Percentiles rank a stretch among this genome's conserved stretches.
phyloP scores from a whole-genome alignment of 92 coral and sea anemone species.

The Zoanthus sansibaricus region DNA sequence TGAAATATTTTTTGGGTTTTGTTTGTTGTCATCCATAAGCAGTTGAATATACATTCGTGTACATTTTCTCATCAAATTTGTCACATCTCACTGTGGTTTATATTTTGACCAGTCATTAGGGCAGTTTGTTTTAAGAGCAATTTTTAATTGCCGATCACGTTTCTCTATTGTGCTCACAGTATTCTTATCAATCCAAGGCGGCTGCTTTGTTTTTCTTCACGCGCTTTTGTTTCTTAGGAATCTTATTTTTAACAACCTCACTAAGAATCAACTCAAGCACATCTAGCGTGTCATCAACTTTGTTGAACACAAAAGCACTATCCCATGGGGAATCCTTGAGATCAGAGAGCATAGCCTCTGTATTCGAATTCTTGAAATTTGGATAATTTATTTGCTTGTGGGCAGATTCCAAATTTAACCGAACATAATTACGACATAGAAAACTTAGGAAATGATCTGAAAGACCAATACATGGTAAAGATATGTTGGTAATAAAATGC shows the following conservation, averaged over 20 bases:
- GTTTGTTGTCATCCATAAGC: conserved; percentile 53
- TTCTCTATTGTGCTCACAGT: too few relatives aligned
- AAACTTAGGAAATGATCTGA: conserved; percentile 61
- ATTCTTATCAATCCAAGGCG: too few relatives aligned
- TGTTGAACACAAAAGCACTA: conserved; percentile 13
- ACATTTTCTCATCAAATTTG: conserved; percentile 55
- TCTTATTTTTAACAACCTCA: conserved; percentile 1
- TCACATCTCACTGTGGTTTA: conserved; percentile 54
- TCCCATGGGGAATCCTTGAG: too few relatives aligned
- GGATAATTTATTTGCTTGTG: conserved; percentile 41
- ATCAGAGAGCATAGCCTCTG: neutral
- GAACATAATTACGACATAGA: conserved; percentile 52
- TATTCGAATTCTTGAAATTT: conserved; percentile 46
- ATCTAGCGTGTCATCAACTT: conserved; percentile 44
- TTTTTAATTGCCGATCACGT: too few relatives aligned
- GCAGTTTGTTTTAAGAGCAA: too few relatives aligned
- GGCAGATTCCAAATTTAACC: conserved; percentile 2
- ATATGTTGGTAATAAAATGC: conserved; percentile 32
- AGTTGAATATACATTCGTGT: conserved; percentile 48
- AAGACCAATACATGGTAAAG: conserved; percentile 52
- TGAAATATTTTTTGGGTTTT: conserved; percentile 47
- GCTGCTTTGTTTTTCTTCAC: too few relatives aligned
- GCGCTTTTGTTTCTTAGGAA: too few relatives aligned
- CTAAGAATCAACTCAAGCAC: conserved; percentile 46
- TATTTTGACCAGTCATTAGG: neutral